Evolutionary conservation across 2,797 vertebrate species (phyloP).

Genomic region (Pseudomugil tenellus): DNA sequence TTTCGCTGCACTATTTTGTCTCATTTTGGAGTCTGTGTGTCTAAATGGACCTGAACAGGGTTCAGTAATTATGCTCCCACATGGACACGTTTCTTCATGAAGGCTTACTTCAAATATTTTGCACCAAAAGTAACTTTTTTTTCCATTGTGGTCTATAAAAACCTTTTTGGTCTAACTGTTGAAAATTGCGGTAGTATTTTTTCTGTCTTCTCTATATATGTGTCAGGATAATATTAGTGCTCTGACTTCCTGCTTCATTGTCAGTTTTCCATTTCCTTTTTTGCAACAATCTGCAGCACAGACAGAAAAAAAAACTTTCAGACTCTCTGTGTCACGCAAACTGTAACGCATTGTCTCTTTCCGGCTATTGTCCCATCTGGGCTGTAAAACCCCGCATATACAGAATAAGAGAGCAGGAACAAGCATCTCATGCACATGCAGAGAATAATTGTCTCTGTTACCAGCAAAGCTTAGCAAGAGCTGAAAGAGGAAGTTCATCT

Average conservation of each 20-base stretch:
- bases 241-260: constrained; percentile 67
- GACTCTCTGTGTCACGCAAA: constrained; percentile 25
- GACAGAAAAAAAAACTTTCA: constrained; percentile 16
- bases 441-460: constrained; percentile 21
- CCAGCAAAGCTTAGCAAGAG: constrained; percentile 20
- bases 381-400: not conserved
- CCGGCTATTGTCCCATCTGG: constrained; percentile 57
- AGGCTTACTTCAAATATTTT: not conserved
- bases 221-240: constrained; percentile 59
- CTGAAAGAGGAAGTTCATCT: constrained; percentile 66
- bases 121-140: not conserved
- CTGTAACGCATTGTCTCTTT: constrained; percentile 45
- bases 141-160: constrained; percentile 4
- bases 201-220: constrained; percentile 38
- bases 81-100: not conserved
- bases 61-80: not conserved
- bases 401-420: not conserved
- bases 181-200: constrained; percentile 12
- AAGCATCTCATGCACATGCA: constrained; percentile 6
- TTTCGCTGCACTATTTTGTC: constrained; percentile 23
- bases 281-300: constrained; percentile 45
- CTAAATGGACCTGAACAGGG: not conserved
- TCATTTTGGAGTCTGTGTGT: not conserved
- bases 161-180: not conserved
- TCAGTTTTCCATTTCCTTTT: constrained; percentile 56